Evolutionary conservation across 2,113 vertebrate species (phyloP), one percentile per base, ranked within the genome.

Genomic region (Entomyzon cyanotis): DNA sequence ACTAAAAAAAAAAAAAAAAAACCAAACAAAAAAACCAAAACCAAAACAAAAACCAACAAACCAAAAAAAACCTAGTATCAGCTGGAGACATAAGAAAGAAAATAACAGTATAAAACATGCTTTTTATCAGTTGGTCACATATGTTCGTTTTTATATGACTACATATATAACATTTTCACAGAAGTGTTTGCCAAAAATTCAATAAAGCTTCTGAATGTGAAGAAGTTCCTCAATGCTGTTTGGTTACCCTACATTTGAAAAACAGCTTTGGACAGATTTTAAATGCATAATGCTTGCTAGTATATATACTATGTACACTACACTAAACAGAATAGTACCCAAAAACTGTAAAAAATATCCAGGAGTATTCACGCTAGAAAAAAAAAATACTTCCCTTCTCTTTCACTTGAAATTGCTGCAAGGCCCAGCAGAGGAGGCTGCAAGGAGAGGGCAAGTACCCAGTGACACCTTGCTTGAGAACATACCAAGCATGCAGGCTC

Each of bases 401-500:
- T 84, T 86, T 49, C 65, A n/a, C 49, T 77, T 75, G 69, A 73
- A 89, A 71, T n/a, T 33, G 46, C 14, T 59, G 33, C 39, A 53
- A 59, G n/a, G 31, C 53, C 18, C 3, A 6, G 10, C 24, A 46
- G 28, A 50, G 28, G n/a, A 44, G 64, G 33, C 46, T 64, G 31
- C 20, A 16, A 60, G 49, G 76, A 63, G 31, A 58, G 52, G 31
- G 25, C 52, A 71, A 79, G 41, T 11, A 11, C 74, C 9, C 70
- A 33, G 70, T 0, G 0, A 78, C n/a, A 55, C 13, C 39, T 7
- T 74, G 33, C 52, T 30, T 0, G 0, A 42, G 1, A 46, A 31
- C 31, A 49, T 1, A 7, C 21, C 2, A 2, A 85, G 62, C 30
- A 16, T 3, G 33, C 44, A 50, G 30, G 25, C 18, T 68, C 70